Evolutionary conservation across 2,888 invertebrate genomes (phyloP).

Genomic region (Eilema sororculum): DNA sequence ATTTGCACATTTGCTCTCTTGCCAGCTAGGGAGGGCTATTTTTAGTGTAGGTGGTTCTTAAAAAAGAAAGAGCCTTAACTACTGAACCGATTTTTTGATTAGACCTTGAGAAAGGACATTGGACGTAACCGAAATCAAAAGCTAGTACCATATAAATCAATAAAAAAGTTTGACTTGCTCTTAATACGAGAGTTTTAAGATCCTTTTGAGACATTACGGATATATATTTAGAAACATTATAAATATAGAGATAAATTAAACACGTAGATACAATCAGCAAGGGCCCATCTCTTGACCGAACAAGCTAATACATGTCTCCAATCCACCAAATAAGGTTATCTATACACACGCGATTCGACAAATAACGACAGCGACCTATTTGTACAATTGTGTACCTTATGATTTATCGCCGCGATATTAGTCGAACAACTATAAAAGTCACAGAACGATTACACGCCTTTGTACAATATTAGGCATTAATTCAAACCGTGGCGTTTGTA

Average conservation of each 20-base stretch:
- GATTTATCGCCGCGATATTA: conserved; percentile 71
- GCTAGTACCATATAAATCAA: no score
- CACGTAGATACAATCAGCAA: not conserved
- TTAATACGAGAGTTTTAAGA: no score
- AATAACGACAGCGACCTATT: conserved; percentile 58
- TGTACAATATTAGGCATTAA: conserved; percentile 75
- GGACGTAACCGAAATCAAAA: no score
- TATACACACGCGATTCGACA: conserved; percentile 44
- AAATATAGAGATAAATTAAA: not conserved
- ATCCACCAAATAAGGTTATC: conserved; percentile 46
- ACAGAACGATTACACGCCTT: conserved; percentile 76
- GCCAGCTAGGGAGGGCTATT: no score
- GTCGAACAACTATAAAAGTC: conserved; percentile 70
- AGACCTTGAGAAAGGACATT: no score
- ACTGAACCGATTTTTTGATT: no score
- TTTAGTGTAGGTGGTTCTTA: no score
- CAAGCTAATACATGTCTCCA: conserved; percentile 31
- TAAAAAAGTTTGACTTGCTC: no score
- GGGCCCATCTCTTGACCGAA: not conserved
- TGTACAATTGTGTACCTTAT: conserved; percentile 67
- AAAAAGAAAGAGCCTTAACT: no score
- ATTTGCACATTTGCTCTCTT: no score
- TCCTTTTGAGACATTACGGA: no score
- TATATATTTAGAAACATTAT: no score
- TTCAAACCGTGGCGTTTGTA: conserved; percentile 59